Base-by-base conservation (phyloP, 2,113 vertebrate species). In the Erinaceus europaeus region DNA sequence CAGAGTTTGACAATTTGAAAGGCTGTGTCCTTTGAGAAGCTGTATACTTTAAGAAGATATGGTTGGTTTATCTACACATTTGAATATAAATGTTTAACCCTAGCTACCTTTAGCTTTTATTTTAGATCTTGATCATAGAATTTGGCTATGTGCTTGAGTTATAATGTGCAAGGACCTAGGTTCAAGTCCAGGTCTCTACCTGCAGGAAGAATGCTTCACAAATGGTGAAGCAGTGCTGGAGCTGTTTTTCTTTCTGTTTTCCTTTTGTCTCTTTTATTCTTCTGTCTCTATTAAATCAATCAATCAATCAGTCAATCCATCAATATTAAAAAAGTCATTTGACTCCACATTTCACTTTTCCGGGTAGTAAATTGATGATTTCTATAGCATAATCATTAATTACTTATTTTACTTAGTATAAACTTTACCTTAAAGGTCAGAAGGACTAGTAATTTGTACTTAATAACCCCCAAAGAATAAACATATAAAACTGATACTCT, bases 341-440 rank as follows among this genome's bases (percentile, higher is more conserved):
- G n/a, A n/a, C n/a, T n/a, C n/a, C n/a, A n/a, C n/a, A n/a, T n/a
- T n/a, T n/a, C n/a, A n/a, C 21, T 53, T 86, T 80, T 76, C 62
- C 20, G 81, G 11, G 14, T 59, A 59, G 72, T 27, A 80, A 59
- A 59, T 72, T 5, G 6, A 48, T 86, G 42, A 27, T 21, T 84
- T 74, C 8, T 48, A 44, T 82, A 64, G 18, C 7, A 62, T 75
- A 46, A 88, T 67, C 10, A 57, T 92, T 73, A 65, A 67, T 67
- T 78, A 82, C 65, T 64, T n/a, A n/a, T 84, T 82, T 32, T 90
- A 42, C 53, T 76, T 85, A 21, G 83, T 78, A 76, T 83, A 88
- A 74, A 52, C 21, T 65, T 90, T 77, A 40, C 15, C 40, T 69
- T 88, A 59, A 88, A 77, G 86, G 32, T 64, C 38, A 17, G 55